Base-by-base conservation (phyloP, 2,888 invertebrate genomes). In the Kryphioiulus occultus region DNA sequence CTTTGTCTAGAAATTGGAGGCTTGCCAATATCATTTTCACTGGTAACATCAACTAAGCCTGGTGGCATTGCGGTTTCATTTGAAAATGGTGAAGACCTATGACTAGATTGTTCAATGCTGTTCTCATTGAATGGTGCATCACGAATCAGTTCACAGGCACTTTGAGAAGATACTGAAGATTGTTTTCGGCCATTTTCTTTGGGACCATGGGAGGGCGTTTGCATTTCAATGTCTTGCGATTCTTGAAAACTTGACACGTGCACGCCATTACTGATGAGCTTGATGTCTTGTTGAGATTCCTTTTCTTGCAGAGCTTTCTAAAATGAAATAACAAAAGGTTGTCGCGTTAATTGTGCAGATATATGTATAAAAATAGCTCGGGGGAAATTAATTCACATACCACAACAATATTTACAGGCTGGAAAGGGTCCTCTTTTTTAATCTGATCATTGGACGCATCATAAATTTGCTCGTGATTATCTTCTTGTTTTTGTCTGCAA, bases 1-100 rank as follows among this genome's bases (percentile, higher is more conserved):
- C 86, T 86, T 39, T 86, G 86, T 78, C 86, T 86, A 19, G 68
- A 68, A 86, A 86, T 86, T 35, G 68, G 47, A 30, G 35, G 26
- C 35, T 86, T 32, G 35, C 68, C n/a, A n/a, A 26, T 78, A 39
- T 59, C 68, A 22, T 35, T 35, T 32, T 78, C 86, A 32, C 35
- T 1, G 86, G 35, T 19, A 30, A 59, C 53, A 68, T 78, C 22
- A 78, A 78, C 78, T 30, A 30, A 30, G 15, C 86, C 86, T 39
- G 86, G 86, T 19, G 86, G 85, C 12, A 17, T 32, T 12, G 86
- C 68, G 35, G 5, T 32, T 15, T 68, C 35, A 10, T 22, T 85
- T 19, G 86, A 35, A 42, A 78, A 86, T n/a, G 2, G 4, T 3
- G 30, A 39, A 35, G 26, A 39, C 35, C 26, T 42, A 39, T 30